Evolutionary conservation across 2,113 vertebrate genomes (phyloP).

Genomic region (Ophthalmolycus amberensis): DNA sequence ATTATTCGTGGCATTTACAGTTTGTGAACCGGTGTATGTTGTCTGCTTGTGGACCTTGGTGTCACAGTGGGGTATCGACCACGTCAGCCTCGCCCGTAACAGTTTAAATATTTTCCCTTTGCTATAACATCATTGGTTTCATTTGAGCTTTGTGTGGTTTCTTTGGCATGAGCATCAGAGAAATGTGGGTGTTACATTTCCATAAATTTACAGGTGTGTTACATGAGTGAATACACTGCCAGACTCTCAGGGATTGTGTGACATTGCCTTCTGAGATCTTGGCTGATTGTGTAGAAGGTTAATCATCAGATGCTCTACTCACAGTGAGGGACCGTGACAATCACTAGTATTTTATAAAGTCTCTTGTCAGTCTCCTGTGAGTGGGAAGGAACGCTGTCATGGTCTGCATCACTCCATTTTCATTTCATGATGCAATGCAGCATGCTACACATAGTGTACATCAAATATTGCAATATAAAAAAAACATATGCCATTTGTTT

Average conservation of each 20-base stretch:
- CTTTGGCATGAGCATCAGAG: background rate
- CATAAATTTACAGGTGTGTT: constrained; percentile 18
- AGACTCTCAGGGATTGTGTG: constrained; percentile 20
- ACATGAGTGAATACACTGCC: background rate
- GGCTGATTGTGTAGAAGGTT: constrained; percentile 69
- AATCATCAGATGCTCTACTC: constrained; percentile 64
- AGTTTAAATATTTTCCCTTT: background rate
- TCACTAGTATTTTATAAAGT: constrained; percentile 65
- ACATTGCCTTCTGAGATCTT: constrained; percentile 39
- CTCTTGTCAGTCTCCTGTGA: constrained; percentile 43
- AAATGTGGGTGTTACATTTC: background rate
- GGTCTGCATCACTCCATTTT: constrained; percentile 48
- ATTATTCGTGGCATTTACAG: background rate
- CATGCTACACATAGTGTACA: constrained; percentile 20
- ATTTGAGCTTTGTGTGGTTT: background rate
- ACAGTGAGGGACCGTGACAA: constrained; percentile 54
- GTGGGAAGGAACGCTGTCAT: constrained; percentile 24
- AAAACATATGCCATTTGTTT: constrained; percentile 4
- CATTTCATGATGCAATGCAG: constrained; percentile 33
- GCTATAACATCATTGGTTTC: background rate
- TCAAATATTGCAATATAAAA: constrained; percentile 17
- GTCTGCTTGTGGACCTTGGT: background rate
- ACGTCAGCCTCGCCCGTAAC: background rate
- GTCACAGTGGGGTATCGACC: background rate
- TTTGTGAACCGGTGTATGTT: background rate